Percentiles rank a stretch among this genome's conserved stretches.
Evolutionary conservation across 2,797 vertebrate species (phyloP).

Genomic region (Hemitrygon akajei): DNA sequence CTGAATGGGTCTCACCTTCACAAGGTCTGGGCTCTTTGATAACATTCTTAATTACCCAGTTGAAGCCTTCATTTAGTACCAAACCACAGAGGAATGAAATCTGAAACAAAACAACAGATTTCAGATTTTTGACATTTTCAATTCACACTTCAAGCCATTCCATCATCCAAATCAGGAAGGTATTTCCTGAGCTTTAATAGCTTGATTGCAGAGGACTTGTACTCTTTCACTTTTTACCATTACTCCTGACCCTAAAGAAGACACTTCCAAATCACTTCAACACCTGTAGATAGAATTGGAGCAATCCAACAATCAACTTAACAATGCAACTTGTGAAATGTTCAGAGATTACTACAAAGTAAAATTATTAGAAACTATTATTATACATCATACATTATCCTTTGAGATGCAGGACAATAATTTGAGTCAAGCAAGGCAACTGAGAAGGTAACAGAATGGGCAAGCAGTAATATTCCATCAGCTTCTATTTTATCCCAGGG

Average conservation of each 20-base stretch:
- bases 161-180: neutral
- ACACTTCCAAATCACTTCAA: neutral
- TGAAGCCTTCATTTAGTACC: constrained; percentile 83
- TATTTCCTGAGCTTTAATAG: neutral
- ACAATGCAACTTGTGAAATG: neutral
- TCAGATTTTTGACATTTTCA: neutral
- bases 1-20: constrained; percentile 65
- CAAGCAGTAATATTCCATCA: neutral
- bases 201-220: no score
- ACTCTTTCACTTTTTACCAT: neutral
- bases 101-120: constrained; percentile 54
- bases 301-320: neutral
- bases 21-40: constrained; percentile 89
- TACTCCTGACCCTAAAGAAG: neutral
- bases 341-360: neutral
- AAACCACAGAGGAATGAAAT: constrained; percentile 96
- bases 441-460: neutral
- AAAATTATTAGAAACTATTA: neutral
- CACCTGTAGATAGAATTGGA: neutral
- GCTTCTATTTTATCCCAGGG: neutral
- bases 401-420: neutral
- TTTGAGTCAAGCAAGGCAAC: neutral
- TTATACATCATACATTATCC: neutral
- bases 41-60: constrained; percentile 92
- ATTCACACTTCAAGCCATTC: no score